Base-by-base conservation (phyloP, 2,888 invertebrate genomes). In the Caenorhabditis afra region DNA sequence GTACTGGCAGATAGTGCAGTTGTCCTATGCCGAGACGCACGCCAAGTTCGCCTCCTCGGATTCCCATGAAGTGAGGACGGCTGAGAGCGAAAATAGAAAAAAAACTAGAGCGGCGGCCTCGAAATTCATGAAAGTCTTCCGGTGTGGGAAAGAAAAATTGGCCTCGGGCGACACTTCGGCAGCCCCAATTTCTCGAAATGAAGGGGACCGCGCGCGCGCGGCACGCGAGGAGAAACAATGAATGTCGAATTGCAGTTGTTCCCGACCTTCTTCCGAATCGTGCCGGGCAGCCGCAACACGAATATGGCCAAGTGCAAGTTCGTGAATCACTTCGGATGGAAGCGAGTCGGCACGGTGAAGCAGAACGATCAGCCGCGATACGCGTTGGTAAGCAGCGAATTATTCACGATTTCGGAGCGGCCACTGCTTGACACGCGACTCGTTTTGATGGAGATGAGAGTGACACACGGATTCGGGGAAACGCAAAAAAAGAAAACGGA, bases 321-420 rank as follows among this genome's bases (percentile, higher is more conserved):
- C 39, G 93, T 99, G 83, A 93, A 94, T 90, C 94, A 94, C 88
- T 99, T 96, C 92, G 97, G 97, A 92, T 99, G 99, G 99, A 97
- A 96, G 0, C 92, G 95, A 77, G 96, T 99, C 41, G 98, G 97
- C 1, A 98, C 97, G 1, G 94, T 99, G 81, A 98, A 96, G 91
- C 97, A 97, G 91, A 87, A 85, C 50, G 97, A 97, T 91, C 95
- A 96, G 88, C 96, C 96, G 0, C 92, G 96, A 91, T 96, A 96
- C 91, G 95, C 96, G 3, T 92, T 97, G 92, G 95, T 95, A 65
- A 76, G 79, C 58, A 45, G 35, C 16, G 47, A 55, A 71, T 71
- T 57, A 71, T 71, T 71, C 71, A 71, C 62, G 57, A 37, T 62
- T 64, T 16, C 59, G 58, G 49, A 50, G 44, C 11, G 11, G 49